A percentile compares a stretch with the other conserved stretches of the same genome.
These are phyloP conservation scores for Agrotis ipsilon DNA, from an alignment of 2,888 invertebrate species.

Conservation along the genomic window DNA sequence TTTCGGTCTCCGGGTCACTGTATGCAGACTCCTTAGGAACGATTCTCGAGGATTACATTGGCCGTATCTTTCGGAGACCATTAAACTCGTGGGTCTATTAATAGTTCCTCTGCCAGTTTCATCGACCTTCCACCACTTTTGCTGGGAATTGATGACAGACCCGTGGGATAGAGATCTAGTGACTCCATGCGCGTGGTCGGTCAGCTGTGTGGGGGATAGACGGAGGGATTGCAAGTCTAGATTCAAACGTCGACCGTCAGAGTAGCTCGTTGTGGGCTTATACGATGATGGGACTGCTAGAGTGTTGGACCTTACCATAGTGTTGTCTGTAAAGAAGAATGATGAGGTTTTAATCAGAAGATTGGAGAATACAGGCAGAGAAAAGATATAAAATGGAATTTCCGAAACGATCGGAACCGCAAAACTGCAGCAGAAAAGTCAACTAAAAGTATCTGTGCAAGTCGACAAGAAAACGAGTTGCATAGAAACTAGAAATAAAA, in stretches of 20 bases:
- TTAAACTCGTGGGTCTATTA: constrained; percentile 91
- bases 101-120: constrained; percentile 82
- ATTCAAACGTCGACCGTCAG: constrained; percentile 82
- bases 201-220: constrained; percentile 83
- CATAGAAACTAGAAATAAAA: too few species aligned
- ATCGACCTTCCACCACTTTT: constrained; percentile 89
- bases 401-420: too few species aligned
- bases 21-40: constrained; percentile 85
- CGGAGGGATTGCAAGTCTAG: constrained; percentile 84
- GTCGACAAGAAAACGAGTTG: too few species aligned
- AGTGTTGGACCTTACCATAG: constrained; percentile 90
- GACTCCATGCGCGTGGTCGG: constrained; percentile 86
- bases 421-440: too few species aligned
- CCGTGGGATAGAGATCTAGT: constrained; percentile 93
- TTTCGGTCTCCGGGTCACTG: constrained; percentile 87
- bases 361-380: too few species aligned
- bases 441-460: too few species aligned
- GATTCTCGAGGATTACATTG: constrained; percentile 83
- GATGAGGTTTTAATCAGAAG: background rate
- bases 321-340: constrained; percentile 82
- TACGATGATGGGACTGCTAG: constrained; percentile 89
- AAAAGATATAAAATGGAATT: too few species aligned
- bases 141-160: constrained; percentile 91
- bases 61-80: constrained; percentile 90
- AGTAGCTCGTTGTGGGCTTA: constrained; percentile 84